phyloP scores from a whole-genome alignment of 2,888 invertebrate species.

The Apamea sordens region DNA sequence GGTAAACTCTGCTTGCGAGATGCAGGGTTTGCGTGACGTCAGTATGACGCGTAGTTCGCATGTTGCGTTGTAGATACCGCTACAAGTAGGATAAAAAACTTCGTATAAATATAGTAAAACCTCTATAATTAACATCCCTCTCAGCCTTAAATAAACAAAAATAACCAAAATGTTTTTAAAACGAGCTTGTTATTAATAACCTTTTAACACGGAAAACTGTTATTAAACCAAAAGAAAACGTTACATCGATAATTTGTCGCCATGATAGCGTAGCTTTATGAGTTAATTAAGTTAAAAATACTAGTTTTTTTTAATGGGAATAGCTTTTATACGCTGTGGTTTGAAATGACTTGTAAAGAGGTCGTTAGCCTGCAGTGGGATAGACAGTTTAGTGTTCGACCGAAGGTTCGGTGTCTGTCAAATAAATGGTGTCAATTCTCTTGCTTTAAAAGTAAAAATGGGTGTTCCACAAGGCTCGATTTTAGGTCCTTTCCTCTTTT shows the following conservation, averaged over 20 bases:
- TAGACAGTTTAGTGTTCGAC: background rate
- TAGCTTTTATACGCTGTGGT: background rate
- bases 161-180: constrained; percentile 53
- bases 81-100: background rate
- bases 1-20: too few relatives aligned
- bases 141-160: constrained; percentile 48
- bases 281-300: constrained; percentile 44
- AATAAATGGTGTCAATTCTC: too few relatives aligned
- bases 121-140: constrained; percentile 19
- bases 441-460: too few relatives aligned
- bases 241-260: constrained; percentile 55
- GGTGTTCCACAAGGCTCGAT: too few relatives aligned
- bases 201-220: constrained; percentile 58
- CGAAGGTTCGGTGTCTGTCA: too few relatives aligned
- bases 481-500: too few relatives aligned
- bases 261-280: constrained; percentile 45
- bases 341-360: background rate
- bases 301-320: background rate
- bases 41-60: too few relatives aligned
- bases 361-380: too few relatives aligned
- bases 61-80: too few relatives aligned
- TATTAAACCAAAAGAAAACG: constrained; percentile 60
- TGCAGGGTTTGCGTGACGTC: too few relatives aligned
- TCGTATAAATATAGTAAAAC: background rate
- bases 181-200: constrained; percentile 63